Conservation (phyloP, 1,140 invertebrate species). For the Oncopodura yosiiana region DNA sequence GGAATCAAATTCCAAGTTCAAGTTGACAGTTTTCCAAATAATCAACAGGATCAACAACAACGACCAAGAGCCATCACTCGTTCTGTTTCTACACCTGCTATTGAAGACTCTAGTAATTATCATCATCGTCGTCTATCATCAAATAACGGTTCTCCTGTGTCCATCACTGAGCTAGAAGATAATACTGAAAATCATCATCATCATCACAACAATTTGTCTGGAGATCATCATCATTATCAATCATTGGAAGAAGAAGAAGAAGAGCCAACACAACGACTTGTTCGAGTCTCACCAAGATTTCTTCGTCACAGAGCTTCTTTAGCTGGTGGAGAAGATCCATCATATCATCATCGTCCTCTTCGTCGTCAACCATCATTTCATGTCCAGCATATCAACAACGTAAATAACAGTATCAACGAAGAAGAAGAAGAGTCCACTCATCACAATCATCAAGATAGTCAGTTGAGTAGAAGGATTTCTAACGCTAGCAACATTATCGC, state of each 20-base stretch:
- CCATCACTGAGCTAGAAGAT: neutral
- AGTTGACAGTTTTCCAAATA: constrained; percentile 20
- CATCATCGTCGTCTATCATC: no score
- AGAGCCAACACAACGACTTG: no score
- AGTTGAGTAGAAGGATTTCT: neutral
- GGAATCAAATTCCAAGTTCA: constrained; percentile 29
- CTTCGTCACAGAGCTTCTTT: no score
- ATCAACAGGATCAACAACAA: neutral
- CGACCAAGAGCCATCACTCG: constrained; percentile 2
- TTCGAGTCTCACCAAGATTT: no score
- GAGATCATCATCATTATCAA: neutral
- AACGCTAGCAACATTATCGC: neutral
- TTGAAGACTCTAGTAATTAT: constrained; percentile 2
- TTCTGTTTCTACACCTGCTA: neutral
- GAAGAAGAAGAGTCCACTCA: neutral
- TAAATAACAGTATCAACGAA: no score
- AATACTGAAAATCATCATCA: neutral
- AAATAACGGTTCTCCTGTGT: no score
- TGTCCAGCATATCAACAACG: no score
- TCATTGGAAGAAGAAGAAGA: no score
- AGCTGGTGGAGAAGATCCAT: no score
- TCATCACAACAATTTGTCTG: neutral
- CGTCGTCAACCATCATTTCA: no score
- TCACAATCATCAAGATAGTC: neutral
- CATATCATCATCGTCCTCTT: no score